Evolutionary conservation across 2,113 vertebrate genomes (phyloP).

Genomic region (Sminthopsis crassicaudata): DNA sequence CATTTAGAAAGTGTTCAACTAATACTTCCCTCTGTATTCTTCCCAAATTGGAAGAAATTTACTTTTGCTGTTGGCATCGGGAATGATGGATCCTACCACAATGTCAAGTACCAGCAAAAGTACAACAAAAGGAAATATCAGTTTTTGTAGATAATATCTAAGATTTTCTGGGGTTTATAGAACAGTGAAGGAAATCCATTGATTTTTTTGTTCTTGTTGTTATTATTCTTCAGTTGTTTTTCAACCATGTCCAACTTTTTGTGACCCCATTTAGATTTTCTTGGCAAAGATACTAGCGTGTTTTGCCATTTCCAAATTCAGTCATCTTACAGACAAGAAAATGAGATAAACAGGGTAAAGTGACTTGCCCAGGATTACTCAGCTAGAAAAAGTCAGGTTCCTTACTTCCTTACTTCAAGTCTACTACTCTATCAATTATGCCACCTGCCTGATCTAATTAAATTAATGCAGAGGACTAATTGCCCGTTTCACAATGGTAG

Average conservation of each 20-base stretch:
- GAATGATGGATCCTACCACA: background rate
- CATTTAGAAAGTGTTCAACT: background rate
- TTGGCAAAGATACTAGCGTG: too few relatives aligned
- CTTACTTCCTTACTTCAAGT: too few relatives aligned
- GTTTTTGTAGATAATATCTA: slow-evolving; percentile 14
- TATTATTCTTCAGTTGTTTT: too few relatives aligned
- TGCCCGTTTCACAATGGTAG: background rate
- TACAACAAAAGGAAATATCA: background rate
- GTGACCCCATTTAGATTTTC: too few relatives aligned
- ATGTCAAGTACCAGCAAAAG: background rate
- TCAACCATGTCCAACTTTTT: too few relatives aligned
- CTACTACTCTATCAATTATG: too few relatives aligned
- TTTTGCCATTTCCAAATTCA: too few relatives aligned
- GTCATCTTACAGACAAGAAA: too few relatives aligned
- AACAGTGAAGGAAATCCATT: background rate
- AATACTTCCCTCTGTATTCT: background rate
- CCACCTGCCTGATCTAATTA: background rate
- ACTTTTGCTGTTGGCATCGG: background rate
- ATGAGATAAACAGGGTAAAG: too few relatives aligned
- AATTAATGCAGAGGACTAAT: background rate
- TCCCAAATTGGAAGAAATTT: slow-evolving; percentile 10
- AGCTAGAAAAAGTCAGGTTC: too few relatives aligned
- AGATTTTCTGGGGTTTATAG: slow-evolving; percentile 10
- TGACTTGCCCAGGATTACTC: too few relatives aligned
- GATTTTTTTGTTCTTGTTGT: too few relatives aligned